Evolutionary conservation across 2,797 vertebrate species (phyloP), one percentile per base, ranked within the genome.

Genomic region (Menidia menidia): DNA sequence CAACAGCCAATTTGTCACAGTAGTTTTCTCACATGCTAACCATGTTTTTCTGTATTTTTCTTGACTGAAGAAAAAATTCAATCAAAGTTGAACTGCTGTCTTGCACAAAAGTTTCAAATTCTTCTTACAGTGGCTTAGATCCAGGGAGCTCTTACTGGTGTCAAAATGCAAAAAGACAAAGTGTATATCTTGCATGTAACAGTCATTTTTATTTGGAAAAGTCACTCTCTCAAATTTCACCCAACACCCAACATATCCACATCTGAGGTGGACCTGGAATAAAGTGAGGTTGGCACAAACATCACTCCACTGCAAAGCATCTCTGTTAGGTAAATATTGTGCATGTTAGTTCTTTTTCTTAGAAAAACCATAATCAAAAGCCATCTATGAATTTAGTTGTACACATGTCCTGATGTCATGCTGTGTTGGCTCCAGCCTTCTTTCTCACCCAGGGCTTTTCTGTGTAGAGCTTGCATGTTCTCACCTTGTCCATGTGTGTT

Each of bases 21-120:
- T 53, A 59, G 60, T 48, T 73, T 75, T 62, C 63, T 64, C 67
- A 57, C 25, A 25, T 25, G 25, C 25, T 25, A 25, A 25, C 25
- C 25, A 2, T 25, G 2, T 25, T 25, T 25, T 25, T 25, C 25
- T 25, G 25, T 25, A 25, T 25, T 25, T 25, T 25, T 25, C 25
- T 25, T 25, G 25, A 25, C 25, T 25, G 25, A 25, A 25, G 68
- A 85, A 60, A 60, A 80, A 84, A 87, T 44, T 8, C 68, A 70
- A 61, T 69, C 67, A 4, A 30, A 68, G 53, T 80, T 77, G 43
- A 76, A 85, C 44, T 72, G 82, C 83, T 77, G 59, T 63, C 63
- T 61, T n/a, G 60, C 35, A 55, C 25, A 68, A 71, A 82, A 77
- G 32, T 63, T 47, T 53, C 68, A 80, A 72, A 64, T 50, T 63